A percentile compares a stretch with the other conserved stretches of the same genome.
phyloP scores from a whole-genome alignment of 2,113 vertebrate genomes.

The Peromyscus polionotus region DNA sequence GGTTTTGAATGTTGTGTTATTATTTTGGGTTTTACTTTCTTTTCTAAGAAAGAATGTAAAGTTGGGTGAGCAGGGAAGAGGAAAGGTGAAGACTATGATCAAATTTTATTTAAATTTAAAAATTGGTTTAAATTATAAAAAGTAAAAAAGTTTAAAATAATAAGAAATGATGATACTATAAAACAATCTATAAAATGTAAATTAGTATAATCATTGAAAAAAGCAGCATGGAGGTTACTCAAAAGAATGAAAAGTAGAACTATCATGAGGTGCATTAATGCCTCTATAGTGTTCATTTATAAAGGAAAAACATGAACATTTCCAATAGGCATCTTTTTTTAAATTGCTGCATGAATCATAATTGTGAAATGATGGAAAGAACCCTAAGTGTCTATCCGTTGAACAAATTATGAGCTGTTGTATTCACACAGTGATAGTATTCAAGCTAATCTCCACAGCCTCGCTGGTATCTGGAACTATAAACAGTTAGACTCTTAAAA shows the following conservation, averaged over 20 bases:
- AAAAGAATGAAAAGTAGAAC: neutral
- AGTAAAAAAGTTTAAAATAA: neutral
- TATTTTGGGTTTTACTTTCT: neutral
- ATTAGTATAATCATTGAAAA: neutral
- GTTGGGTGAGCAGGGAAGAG: no score
- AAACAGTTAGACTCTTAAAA: neutral
- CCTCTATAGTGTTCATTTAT: neutral
- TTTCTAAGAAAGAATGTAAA: neutral
- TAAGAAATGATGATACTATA: neutral
- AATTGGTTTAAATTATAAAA: neutral
- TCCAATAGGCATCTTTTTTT: neutral
- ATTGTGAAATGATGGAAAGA: neutral
- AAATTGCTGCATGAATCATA: neutral
- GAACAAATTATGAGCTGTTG: neutral
- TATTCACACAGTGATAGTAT: neutral
- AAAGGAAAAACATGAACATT: neutral
- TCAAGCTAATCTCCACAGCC: neutral
- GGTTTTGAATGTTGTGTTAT: neutral
- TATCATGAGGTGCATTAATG: neutral
- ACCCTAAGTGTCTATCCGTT: neutral
- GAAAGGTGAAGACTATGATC: no score
- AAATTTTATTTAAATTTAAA: neutral
- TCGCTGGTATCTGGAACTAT: neutral
- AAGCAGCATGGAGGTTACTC: neutral
- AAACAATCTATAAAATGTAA: neutral